Evolutionary conservation across 1,140 invertebrate species (phyloP).

Genomic region (Sipha flava): DNA sequence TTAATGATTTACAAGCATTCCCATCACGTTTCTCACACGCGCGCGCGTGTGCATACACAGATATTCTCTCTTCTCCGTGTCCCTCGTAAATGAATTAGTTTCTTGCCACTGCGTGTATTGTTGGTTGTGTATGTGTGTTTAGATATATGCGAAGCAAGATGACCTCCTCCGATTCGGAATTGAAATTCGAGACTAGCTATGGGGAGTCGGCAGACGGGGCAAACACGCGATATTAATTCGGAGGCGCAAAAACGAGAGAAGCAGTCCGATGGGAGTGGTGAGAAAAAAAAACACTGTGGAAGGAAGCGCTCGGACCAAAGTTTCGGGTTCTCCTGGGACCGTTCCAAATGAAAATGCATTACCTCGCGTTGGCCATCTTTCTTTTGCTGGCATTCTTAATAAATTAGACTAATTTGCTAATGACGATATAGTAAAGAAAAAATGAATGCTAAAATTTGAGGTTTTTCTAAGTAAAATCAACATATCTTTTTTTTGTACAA

Average conservation of each 20-base stretch:
- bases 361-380: background rate
- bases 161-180: constrained; percentile 10
- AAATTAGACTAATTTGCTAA: constrained; percentile 31
- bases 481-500: background rate
- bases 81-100: constrained; percentile 29
- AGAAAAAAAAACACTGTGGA: constrained; percentile 11
- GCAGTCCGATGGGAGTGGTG: background rate
- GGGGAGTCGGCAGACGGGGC: background rate
- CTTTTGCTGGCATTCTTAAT: constrained; percentile 18
- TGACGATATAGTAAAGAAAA: background rate
- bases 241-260: background rate
- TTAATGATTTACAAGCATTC: constrained; percentile 33
- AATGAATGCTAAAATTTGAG: background rate
- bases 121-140: background rate
- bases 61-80: background rate
- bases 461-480: background rate
- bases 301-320: constrained; percentile 20
- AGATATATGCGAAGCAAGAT: background rate
- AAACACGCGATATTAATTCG: constrained; percentile 12
- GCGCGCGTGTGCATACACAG: background rate
- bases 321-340: constrained; percentile 19
- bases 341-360: constrained; percentile 31
- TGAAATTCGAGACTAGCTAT: constrained; percentile 13
- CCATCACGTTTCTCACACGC: constrained; percentile 21
- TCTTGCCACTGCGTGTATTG: background rate